Evolutionary conservation across 92 coral and sea anemone genomes (phyloP), one percentile per base, ranked within the genome.

Genomic region (Nematostella vectensis): DNA sequence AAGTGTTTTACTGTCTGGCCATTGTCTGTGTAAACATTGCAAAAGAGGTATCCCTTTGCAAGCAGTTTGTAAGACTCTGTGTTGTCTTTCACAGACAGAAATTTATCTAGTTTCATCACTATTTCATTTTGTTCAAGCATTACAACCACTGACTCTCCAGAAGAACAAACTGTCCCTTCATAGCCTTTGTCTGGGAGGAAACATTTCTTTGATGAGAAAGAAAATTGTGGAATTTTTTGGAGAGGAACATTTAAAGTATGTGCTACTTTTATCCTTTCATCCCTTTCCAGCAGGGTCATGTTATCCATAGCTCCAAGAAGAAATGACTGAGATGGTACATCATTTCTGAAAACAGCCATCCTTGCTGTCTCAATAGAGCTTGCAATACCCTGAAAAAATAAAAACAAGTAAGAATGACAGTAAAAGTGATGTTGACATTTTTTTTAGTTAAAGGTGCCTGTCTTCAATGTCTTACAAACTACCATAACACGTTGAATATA

Each of bases 251-350:
- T 18, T 31, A 77, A 61, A 12, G 67, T 28, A 27, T 61, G 53
- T 70, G 83, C 75, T 11, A 79, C 31, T 42, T 27, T 59, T 55
- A 23, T 42, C 31, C 57, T 42, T 13, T 61, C 66, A 4, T 53
- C 77, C 51, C 31, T 57, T 18, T 49, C 65, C 23, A 74, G 19
- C 21, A 63, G 61, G 51, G 42, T 59, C 25, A 79, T 61, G 24
- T 72, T 79, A 27, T 45, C 40, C 63, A 49, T 36, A 27, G 86
- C 63, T 54, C 86, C 80, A 26, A 79, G 51, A 29, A 79, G 86
- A 61, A 72, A 67, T 37, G 86, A 33, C 39, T 52, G 47, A 43
- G 80, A 39, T 49, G 74, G 74, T 49, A 76, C 50, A 67, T 53
- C 31, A 15, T 72, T 56, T 57, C 25, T 67, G 48, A 66, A 49